phyloP scores from a whole-genome alignment of 2,113 vertebrate genomes.

The Dolichotis patagonum region DNA sequence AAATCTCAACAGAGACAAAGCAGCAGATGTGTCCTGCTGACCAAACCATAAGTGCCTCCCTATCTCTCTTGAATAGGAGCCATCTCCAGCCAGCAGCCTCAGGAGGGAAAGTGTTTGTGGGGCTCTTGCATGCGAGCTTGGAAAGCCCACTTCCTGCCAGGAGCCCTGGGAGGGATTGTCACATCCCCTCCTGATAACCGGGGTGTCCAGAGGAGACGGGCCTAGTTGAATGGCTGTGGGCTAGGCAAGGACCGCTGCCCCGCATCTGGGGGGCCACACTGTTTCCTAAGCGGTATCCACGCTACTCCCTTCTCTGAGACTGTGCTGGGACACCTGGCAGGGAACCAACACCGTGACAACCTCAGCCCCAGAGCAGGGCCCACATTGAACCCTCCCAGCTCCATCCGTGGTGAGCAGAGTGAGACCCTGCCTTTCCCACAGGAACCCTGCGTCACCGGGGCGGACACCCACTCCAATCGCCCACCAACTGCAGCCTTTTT shows the following conservation, averaged over 20 bases:
- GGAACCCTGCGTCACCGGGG: too few species aligned
- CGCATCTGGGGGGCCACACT: background rate
- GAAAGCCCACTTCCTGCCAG: background rate
- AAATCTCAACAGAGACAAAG: too few species aligned
- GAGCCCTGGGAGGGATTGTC: background rate
- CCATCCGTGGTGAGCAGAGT: background rate
- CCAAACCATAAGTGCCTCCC: accelerated
- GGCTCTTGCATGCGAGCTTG: background rate
- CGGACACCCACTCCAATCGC: too few species aligned
- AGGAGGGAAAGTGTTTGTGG: background rate
- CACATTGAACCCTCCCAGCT: accelerated
- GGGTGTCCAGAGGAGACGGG: background rate
- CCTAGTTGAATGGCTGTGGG: accelerated
- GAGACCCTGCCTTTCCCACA: background rate
- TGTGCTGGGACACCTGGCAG: too few species aligned
- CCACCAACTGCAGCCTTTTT: background rate
- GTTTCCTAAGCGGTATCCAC: background rate
- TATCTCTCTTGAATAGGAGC: too few species aligned
- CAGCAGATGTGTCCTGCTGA: too few species aligned
- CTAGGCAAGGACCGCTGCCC: too few species aligned
- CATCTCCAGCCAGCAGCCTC: accelerated
- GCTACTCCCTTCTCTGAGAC: background rate
- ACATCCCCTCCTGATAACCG: too few species aligned
- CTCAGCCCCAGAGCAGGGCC: background rate
- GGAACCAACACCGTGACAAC: accelerated